Conservation (phyloP, 2,113 vertebrate genomes). For the Panthera tigris region DNA sequence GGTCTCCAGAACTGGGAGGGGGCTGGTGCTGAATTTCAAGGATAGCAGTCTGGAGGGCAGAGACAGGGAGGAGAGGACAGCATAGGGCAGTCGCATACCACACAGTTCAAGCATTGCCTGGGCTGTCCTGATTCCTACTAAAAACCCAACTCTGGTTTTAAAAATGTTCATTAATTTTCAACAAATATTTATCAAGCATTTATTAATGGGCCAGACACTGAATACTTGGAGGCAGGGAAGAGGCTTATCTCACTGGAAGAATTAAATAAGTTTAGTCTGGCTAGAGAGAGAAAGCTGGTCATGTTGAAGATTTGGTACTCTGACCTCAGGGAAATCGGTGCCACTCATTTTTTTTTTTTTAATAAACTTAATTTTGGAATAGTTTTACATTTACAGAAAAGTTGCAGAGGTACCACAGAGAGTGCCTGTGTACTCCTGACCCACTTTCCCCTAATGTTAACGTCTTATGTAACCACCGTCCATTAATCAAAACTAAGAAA, state of each 20-base stretch:
- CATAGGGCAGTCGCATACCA: background rate
- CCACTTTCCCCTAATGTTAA: background rate
- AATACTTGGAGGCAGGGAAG: background rate
- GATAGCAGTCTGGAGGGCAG: background rate
- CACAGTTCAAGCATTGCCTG: background rate
- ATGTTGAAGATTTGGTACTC: background rate
- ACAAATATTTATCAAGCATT: background rate
- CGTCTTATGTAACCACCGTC: background rate
- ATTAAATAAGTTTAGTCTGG: background rate
- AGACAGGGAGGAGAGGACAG: background rate
- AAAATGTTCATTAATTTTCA: background rate
- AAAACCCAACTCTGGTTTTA: background rate
- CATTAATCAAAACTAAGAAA: background rate
- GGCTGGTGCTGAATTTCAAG: background rate
- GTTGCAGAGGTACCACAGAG: background rate
- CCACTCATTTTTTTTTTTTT: background rate
- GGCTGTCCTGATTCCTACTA: background rate
- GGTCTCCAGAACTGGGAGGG: background rate
- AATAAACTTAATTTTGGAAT: background rate
- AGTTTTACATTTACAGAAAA: constrained; percentile 18
- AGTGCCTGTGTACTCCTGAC: background rate
- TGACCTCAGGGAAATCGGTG: background rate
- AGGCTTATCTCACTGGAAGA: background rate
- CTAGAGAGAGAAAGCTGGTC: background rate
- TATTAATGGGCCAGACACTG: background rate